Conservation (phyloP, 2,888 invertebrate species). For the Miltochrista miniata region DNA sequence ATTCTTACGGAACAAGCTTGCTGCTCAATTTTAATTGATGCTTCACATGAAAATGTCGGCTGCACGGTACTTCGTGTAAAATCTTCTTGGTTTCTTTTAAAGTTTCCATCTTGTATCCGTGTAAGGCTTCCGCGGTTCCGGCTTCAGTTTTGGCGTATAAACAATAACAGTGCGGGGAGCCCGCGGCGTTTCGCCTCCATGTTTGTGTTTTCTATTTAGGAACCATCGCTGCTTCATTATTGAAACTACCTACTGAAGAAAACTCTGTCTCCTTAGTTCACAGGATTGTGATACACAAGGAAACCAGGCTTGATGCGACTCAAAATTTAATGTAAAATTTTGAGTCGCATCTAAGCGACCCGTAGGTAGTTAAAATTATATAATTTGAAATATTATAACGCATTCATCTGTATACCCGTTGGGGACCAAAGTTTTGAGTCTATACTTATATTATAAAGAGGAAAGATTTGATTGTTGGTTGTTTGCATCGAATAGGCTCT, state of each 20-base stretch:
- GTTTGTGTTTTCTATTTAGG: slow-evolving; percentile 77
- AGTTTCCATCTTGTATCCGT: slow-evolving; percentile 45
- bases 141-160: slow-evolving; percentile 72
- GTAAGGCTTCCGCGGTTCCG: slow-evolving; percentile 36
- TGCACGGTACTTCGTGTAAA: slow-evolving; percentile 17
- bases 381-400: neutral
- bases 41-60: slow-evolving; percentile 27
- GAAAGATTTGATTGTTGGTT: no score
- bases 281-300: neutral
- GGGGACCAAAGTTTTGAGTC: no score
- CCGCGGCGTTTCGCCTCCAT: slow-evolving; percentile 55
- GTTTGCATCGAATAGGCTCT: no score
- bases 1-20: neutral
- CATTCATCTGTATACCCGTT: no score
- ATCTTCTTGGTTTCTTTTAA: slow-evolving; percentile 55
- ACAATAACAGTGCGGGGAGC: slow-evolving; percentile 73
- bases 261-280: slow-evolving; percentile 35
- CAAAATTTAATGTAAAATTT: no score
- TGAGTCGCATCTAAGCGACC: no score
- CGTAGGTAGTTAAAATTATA: no score
- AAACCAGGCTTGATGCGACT: no score
- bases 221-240: slow-evolving; percentile 62
- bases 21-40: slow-evolving; percentile 21
- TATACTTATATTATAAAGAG: no score
- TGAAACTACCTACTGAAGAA: slow-evolving; percentile 36